phyloP scores from a whole-genome alignment of 2,888 invertebrate species.

The Chrysotoxum bicinctum region DNA sequence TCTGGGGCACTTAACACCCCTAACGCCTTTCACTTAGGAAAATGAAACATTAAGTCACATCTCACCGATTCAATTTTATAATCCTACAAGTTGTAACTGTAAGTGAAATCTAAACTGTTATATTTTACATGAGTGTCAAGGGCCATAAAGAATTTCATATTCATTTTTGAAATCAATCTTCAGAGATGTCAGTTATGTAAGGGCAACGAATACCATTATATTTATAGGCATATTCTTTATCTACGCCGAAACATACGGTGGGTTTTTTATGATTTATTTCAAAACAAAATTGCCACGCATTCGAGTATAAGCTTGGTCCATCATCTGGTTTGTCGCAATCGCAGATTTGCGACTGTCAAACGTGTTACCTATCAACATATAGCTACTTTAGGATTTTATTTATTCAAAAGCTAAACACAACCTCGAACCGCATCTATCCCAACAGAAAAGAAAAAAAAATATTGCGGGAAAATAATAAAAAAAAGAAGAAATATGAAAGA shows the following conservation, averaged over 20 bases:
- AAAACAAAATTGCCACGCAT: slow-evolving; percentile 1
- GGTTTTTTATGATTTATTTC: slow-evolving; percentile 16
- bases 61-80: background rate
- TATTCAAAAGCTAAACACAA: slow-evolving; percentile 59
- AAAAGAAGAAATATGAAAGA: slow-evolving; percentile 8
- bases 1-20: slow-evolving; percentile 27
- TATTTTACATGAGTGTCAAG: background rate
- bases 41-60: slow-evolving; percentile 21
- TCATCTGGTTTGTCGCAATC: background rate
- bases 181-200: slow-evolving; percentile 31
- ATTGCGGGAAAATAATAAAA: background rate
- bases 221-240: background rate
- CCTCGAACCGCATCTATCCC: slow-evolving; percentile 45
- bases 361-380: slow-evolving; percentile 21
- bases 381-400: slow-evolving; percentile 51
- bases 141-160: slow-evolving; percentile 20
- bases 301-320: background rate
- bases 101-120: background rate
- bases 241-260: background rate
- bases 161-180: slow-evolving; percentile 48
- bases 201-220: background rate
- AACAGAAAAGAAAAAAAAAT: background rate
- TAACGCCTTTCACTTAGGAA: slow-evolving; percentile 5
- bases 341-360: slow-evolving; percentile 20
- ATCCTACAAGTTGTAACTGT: slow-evolving; percentile 28